phyloP scores from a whole-genome alignment of 2,888 invertebrate genomes.

The Cordilura impudica region DNA sequence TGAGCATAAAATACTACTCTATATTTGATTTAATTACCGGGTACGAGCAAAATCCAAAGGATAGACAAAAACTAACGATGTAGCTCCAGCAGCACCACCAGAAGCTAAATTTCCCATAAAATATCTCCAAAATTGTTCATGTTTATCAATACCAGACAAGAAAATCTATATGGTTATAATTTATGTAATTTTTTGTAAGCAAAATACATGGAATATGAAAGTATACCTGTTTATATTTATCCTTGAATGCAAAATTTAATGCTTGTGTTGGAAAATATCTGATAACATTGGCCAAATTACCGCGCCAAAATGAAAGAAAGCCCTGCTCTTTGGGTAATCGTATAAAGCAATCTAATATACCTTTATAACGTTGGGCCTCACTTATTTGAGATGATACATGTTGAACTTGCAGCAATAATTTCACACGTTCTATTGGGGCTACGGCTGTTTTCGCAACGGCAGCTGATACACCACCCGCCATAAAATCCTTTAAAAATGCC shows the following conservation, averaged over 20 bases:
- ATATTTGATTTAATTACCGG: constrained; percentile 75
- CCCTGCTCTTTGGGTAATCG: constrained; percentile 91
- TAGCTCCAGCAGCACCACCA: constrained; percentile 93
- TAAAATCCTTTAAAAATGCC: constrained; percentile 88
- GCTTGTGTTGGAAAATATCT: constrained; percentile 95
- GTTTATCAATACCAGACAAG: constrained; percentile 85
- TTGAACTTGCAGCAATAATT: constrained; percentile 93
- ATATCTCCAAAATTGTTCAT: constrained; percentile 89
- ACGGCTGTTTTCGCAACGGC: constrained; percentile 93
- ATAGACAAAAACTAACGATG: constrained; percentile 93
- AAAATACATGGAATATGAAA: constrained; percentile 67
- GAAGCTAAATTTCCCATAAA: constrained; percentile 90
- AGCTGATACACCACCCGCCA: constrained; percentile 92
- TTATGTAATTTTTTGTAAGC: neutral
- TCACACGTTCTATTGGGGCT: constrained; percentile 94
- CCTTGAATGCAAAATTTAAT: constrained; percentile 94
- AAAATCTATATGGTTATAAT: constrained; percentile 44
- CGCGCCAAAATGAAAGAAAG: constrained; percentile 89
- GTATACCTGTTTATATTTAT: constrained; percentile 85
- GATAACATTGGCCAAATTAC: constrained; percentile 93
- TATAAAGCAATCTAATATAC: constrained; percentile 86
- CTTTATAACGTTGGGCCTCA: constrained; percentile 90
- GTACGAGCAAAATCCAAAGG: constrained; percentile 95
- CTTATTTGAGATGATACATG: constrained; percentile 90
- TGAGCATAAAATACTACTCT: neutral